phyloP scores from a whole-genome alignment of 2,888 invertebrate species.

The Girardia tigrina region DNA sequence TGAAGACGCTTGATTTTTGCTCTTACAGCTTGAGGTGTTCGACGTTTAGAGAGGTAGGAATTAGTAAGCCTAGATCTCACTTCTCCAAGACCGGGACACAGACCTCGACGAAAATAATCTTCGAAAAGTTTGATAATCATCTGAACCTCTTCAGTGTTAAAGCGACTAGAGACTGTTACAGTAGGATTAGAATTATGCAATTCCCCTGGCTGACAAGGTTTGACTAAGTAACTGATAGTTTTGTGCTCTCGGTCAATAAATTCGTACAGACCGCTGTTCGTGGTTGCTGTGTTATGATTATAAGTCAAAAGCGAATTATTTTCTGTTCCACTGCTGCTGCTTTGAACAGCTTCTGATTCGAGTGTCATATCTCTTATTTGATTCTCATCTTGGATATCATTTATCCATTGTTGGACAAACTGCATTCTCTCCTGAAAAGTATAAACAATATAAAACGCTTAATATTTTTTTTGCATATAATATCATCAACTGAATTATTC shows the following conservation, averaged over 20 bases:
- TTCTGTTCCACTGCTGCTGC: conserved; percentile 3
- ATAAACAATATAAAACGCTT: too few relatives aligned
- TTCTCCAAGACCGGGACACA: conserved; percentile 6
- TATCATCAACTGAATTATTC: too few relatives aligned
- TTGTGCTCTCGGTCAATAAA: conserved; percentile 6
- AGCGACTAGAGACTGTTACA: conserved; percentile 23
- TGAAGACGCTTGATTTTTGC: conserved; percentile 19
- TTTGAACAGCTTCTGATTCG: conserved; percentile 5
- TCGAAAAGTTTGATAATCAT: conserved; percentile 15
- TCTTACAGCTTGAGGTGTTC: conserved; percentile 18
- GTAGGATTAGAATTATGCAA: neutral
- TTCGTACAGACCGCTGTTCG: neutral
- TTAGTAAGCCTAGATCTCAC: conserved; percentile 3
- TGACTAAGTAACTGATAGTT: conserved; percentile 19
- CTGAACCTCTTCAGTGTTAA: conserved; percentile 15
- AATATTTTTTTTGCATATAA: too few relatives aligned
- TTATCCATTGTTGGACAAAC: neutral
- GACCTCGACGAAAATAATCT: conserved; percentile 14
- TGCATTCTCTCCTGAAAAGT: conserved; percentile 19
- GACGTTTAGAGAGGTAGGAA: conserved; percentile 12
- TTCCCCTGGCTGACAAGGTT: conserved; percentile 12
- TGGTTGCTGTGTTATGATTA: neutral
- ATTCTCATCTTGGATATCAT: conserved; percentile 12
- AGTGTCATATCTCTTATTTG: conserved; percentile 8
- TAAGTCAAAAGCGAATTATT: conserved; percentile 11